A percentile compares a stretch with the other conserved stretches of the same genome.
Evolutionary conservation across 2,888 invertebrate genomes (phyloP).

Genomic region (Pantelozetes paolii): DNA sequence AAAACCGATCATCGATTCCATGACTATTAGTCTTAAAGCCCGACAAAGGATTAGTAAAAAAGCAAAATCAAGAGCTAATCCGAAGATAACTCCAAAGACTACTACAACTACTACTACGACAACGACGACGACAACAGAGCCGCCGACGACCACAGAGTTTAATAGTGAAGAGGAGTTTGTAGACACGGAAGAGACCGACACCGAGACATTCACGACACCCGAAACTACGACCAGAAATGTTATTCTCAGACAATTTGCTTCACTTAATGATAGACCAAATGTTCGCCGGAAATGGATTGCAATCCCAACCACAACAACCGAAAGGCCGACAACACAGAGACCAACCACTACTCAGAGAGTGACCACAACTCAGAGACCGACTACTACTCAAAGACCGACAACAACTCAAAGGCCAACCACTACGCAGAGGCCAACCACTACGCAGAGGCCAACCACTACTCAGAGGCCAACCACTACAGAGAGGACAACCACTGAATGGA

Average conservation of each 20-base stretch:
- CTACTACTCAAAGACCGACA: constrained; percentile 9
- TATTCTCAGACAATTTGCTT: not conserved
- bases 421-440: not conserved
- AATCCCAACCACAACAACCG: constrained; percentile 21
- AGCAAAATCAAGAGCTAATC: not conserved
- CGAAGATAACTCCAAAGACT: not conserved
- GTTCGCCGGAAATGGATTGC: not conserved
- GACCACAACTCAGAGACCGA: constrained; percentile 30
- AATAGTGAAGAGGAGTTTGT: not conserved
- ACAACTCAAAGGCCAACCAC: not conserved
- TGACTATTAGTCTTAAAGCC: constrained; percentile 17
- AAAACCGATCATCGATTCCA: constrained; percentile 17
- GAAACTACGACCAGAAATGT: constrained; percentile 23
- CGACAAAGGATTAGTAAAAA: constrained; percentile 10
- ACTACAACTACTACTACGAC: constrained; percentile 4
- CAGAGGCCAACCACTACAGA: not conserved
- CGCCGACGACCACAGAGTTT: not conserved
- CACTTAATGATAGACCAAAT: constrained; percentile 18
- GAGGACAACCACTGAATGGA: constrained; percentile 6
- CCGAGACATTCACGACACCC: constrained; percentile 11
- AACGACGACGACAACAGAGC: constrained; percentile 14
- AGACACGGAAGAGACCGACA: constrained; percentile 17
- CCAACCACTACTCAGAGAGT: constrained; percentile 8
- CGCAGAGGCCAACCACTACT: not conserved
- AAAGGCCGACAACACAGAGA: constrained; percentile 1